These are phyloP conservation scores for Theodoxus fluviatilis DNA, from an alignment of 2,888 invertebrate genomes.

Conservation along the genomic window DNA sequence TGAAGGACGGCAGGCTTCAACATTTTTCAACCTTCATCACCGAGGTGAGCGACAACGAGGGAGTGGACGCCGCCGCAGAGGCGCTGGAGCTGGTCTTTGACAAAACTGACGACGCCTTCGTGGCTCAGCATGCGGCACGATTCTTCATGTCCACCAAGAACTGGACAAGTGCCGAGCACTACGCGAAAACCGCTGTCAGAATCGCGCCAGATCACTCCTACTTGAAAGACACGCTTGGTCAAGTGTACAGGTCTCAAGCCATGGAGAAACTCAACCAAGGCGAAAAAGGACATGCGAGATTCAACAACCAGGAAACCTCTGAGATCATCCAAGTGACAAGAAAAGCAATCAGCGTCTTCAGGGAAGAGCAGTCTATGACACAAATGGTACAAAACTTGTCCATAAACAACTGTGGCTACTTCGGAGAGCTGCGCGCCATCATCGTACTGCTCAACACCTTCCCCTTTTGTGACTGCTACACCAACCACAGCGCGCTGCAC, in stretches of 20 bases:
- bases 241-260: conserved; percentile 39
- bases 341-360: conserved; percentile 37
- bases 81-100: conserved; percentile 38
- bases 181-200: conserved; percentile 35
- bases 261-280: conserved; percentile 26
- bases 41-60: conserved; percentile 34
- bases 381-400: conserved; percentile 32
- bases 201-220: conserved; percentile 40
- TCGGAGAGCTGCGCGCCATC: conserved; percentile 41
- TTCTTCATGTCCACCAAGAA: conserved; percentile 40
- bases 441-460: conserved; percentile 39
- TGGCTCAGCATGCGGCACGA: conserved; percentile 48
- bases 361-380: conserved; percentile 39
- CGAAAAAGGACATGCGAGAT: conserved; percentile 26
- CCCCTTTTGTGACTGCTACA: conserved; percentile 32
- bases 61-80: conserved; percentile 35
- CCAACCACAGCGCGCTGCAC: no score
- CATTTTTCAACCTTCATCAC: conserved; percentile 46
- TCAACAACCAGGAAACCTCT: conserved; percentile 31
- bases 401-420: conserved; percentile 42
- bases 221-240: conserved; percentile 46
- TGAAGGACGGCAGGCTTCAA: conserved; percentile 32
- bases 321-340: conserved; percentile 34
- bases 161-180: conserved; percentile 40
- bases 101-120: conserved; percentile 44